Conservation (phyloP, 2,797 vertebrate species). For the Mus caroli region DNA sequence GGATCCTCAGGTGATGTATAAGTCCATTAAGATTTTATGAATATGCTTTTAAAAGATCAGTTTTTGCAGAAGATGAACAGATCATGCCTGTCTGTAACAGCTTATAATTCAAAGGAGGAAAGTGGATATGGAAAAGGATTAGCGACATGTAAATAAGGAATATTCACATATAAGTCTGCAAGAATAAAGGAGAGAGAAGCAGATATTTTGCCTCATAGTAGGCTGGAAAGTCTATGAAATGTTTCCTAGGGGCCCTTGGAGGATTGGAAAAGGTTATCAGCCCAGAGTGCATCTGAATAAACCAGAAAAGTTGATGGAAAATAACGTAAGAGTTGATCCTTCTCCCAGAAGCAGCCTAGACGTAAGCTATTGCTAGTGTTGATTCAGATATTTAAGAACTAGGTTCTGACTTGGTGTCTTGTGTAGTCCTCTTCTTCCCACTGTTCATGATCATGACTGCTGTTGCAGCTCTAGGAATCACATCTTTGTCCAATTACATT, state of each 20-base stretch:
- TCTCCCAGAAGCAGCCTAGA: background rate
- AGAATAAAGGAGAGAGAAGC: background rate
- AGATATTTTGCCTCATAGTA: background rate
- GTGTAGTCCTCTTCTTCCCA: background rate
- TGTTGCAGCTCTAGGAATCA: background rate
- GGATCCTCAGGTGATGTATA: conserved; percentile 20
- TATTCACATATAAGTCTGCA: background rate
- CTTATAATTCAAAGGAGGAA: conserved; percentile 19
- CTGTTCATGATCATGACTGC: background rate
- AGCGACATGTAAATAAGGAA: conserved; percentile 36
- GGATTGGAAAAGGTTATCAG: background rate
- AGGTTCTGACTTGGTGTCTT: conserved; percentile 33
- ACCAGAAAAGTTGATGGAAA: conserved; percentile 31
- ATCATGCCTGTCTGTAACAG: background rate
- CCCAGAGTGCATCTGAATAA: background rate
- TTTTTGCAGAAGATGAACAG: conserved; percentile 37
- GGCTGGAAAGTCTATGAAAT: conserved; percentile 15
- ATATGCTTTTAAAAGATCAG: conserved; percentile 14
- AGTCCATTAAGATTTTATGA: conserved; percentile 45
- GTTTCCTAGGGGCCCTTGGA: background rate
- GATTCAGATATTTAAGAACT: background rate
- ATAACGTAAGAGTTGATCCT: conserved; percentile 1
- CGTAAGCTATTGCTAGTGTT: background rate
- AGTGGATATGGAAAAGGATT: background rate
- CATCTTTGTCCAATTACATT: conserved; percentile 8